A percentile compares a stretch with the other conserved stretches of the same genome.
These are phyloP conservation scores for Tortricodes alternella DNA, from an alignment of 2,888 invertebrate genomes.

Conservation along the genomic window DNA sequence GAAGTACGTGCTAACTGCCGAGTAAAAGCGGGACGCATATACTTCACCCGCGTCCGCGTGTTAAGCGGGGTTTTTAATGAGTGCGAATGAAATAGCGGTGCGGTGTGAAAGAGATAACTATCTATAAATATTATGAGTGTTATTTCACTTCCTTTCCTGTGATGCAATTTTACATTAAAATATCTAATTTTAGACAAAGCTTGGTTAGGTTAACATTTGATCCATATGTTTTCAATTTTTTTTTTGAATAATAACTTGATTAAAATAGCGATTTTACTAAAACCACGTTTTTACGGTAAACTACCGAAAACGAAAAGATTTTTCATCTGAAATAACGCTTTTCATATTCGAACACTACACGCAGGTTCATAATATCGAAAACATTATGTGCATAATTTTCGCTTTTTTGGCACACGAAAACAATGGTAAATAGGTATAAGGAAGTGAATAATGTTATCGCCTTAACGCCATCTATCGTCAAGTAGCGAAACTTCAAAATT, in stretches of 20 bases:
- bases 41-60: constrained; percentile 50
- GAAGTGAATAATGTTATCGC: not conserved
- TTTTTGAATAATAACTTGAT: not conserved
- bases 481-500: constrained; percentile 56
- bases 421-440: not conserved
- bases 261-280: too few species aligned
- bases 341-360: too few species aligned
- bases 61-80: constrained; percentile 52
- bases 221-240: constrained; percentile 1
- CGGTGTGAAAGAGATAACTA: constrained; percentile 63
- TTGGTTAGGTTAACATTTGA: constrained; percentile 41
- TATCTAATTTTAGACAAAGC: constrained; percentile 76
- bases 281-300: too few species aligned
- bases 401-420: too few species aligned
- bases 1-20: constrained; percentile 47
- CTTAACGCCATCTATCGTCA: constrained; percentile 64
- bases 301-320: too few species aligned
- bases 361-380: too few species aligned
- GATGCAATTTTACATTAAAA: constrained; percentile 71
- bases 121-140: constrained; percentile 80
- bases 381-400: too few species aligned
- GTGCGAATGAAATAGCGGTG: constrained; percentile 70
- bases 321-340: too few species aligned
- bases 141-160: constrained; percentile 81
- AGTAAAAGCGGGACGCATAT: constrained; percentile 51